Evolutionary conservation across 2,888 invertebrate species (phyloP), one percentile per base, ranked within the genome.

Genomic region (Thereva unica): DNA sequence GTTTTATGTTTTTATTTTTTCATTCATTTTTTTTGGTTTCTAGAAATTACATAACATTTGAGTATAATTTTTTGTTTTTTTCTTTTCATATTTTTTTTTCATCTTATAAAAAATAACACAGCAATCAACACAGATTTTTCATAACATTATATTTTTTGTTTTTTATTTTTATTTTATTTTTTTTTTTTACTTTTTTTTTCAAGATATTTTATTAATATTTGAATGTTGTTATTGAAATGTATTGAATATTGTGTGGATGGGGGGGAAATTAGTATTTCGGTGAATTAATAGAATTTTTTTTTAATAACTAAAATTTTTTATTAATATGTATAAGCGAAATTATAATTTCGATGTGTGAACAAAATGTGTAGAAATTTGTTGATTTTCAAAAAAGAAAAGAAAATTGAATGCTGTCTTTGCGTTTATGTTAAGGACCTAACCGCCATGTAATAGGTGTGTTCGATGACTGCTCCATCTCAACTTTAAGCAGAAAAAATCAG

Each of bases 101-200:
- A 23, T 23, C 44, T 66, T 66, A 66, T 50, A 66, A 67, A 67
- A 61, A 67, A 54, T 55, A 63, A 67, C 67, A 61, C 63, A 67
- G 61, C 59, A 67, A 63, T 63, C 57, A 67, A 67, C 67, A 63
- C 61, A 64, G 64, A 64, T 55, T 64, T 64, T 52, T 64, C 35
- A 47, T 45, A 52, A 52, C 4, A 54, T 35, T 55, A 37, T 61
- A 41, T 54, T 53, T 61, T 53, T 53, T 41, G 34, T 57, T 66
- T 42, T 42, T n/a, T n/a, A n/a, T 5, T 50, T 56, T 35, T 23
- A 2, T 2, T 5, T 37, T 67, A 38, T 67, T 67, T 41, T 47
- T 64, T n/a, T 42, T 5, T 50, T 56, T 35, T 23, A 2, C 1
- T 5, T 37, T 67, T 44, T 67, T 67, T 41, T 47, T 64, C 59